Evolutionary conservation across 2,113 vertebrate species (phyloP).

Genomic region (Capreolus pygargus): DNA sequence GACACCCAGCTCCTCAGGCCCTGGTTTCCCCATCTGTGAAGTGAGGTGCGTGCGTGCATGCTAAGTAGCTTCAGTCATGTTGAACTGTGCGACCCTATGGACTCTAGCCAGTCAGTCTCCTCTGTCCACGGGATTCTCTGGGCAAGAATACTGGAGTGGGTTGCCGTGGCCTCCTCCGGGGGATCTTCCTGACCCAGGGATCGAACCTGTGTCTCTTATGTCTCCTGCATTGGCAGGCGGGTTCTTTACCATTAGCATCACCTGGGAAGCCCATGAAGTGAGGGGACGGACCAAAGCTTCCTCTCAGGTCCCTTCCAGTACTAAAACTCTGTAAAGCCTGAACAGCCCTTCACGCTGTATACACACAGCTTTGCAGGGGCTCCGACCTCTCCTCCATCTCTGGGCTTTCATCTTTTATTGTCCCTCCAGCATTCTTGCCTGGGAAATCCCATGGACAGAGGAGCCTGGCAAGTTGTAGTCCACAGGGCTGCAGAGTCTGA

Average conservation of each 20-base stretch:
- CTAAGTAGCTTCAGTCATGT: neutral
- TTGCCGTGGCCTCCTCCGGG: neutral
- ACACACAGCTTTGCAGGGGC: neutral
- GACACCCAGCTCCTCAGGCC: neutral
- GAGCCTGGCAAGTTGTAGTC: neutral
- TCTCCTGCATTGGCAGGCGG: neutral
- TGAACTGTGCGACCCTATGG: neutral
- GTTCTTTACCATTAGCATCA: neutral
- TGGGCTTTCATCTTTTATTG: neutral
- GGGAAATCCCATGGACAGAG: neutral
- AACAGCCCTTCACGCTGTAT: neutral
- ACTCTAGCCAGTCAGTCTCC: neutral
- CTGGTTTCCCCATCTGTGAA: neutral
- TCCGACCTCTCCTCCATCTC: neutral
- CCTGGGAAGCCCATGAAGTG: neutral
- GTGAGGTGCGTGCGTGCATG: fast-evolving
- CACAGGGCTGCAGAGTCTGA: neutral
- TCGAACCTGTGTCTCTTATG: neutral
- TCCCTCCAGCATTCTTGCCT: neutral
- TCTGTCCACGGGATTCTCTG: neutral
- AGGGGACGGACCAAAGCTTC: neutral
- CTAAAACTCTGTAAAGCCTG: neutral
- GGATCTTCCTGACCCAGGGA: neutral
- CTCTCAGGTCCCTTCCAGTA: neutral
- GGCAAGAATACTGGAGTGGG: neutral